Evolutionary conservation across 2,888 invertebrate genomes (phyloP).

Genomic region (Alcis repandata): DNA sequence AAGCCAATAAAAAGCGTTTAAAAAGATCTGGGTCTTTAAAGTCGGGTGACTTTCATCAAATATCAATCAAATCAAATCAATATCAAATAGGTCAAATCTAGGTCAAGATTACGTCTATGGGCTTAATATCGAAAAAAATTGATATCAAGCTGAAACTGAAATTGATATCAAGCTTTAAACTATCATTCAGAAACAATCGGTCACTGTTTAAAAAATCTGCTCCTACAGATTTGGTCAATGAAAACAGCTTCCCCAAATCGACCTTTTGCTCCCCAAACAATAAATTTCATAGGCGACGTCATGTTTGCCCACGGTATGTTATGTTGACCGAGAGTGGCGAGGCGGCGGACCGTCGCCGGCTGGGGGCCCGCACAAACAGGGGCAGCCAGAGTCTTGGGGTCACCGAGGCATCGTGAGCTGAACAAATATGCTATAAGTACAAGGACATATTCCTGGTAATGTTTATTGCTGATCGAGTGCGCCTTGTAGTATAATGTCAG

Average conservation of each 20-base stretch:
- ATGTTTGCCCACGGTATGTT: constrained; percentile 43
- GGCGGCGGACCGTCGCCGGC: constrained; percentile 38
- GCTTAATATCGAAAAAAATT: too few relatives aligned
- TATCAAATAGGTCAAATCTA: too few relatives aligned
- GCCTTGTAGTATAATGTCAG: not conserved
- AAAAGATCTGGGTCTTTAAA: too few relatives aligned
- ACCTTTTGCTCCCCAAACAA: constrained; percentile 29
- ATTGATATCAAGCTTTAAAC: too few relatives aligned
- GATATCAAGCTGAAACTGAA: too few relatives aligned
- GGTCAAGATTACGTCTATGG: too few relatives aligned
- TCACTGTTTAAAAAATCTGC: not conserved
- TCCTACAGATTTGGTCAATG: constrained; percentile 16
- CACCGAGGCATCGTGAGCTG: constrained; percentile 21
- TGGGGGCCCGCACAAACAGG: constrained; percentile 26
- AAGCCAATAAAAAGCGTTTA: too few relatives aligned
- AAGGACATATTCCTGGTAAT: not conserved
- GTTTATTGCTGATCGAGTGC: constrained; percentile 1
- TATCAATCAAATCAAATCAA: too few relatives aligned
- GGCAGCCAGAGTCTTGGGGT: constrained; percentile 18
- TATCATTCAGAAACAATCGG: too few relatives aligned
- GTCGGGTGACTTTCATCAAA: too few relatives aligned
- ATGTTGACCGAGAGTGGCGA: constrained; percentile 43
- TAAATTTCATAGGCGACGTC: constrained; percentile 39
- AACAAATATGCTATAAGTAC: constrained; percentile 19
- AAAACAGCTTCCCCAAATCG: constrained; percentile 17